phyloP scores from a whole-genome alignment of 1,140 invertebrate species.

The Vanessa tameamea region DNA sequence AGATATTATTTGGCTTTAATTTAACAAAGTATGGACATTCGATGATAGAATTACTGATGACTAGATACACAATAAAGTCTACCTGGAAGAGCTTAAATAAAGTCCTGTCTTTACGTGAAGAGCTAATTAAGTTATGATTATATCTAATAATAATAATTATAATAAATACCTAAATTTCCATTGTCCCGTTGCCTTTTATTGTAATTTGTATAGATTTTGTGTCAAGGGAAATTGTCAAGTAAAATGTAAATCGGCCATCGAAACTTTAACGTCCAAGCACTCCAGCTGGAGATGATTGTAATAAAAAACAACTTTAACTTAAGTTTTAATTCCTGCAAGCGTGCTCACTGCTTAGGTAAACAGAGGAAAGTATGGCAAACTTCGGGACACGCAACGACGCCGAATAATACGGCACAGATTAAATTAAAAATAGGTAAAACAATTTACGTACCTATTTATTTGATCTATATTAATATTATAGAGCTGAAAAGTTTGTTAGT shows the following conservation, averaged over 20 bases:
- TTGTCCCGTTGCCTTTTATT: background rate
- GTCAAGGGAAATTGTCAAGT: slow-evolving; percentile 17
- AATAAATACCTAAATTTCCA: too few relatives aligned
- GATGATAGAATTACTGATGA: too few relatives aligned
- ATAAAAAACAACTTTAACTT: slow-evolving; percentile 55
- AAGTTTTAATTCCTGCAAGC: slow-evolving; percentile 60
- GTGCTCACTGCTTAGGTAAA: slow-evolving; percentile 50
- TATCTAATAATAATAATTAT: too few relatives aligned
- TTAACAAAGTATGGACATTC: too few relatives aligned
- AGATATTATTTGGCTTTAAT: too few relatives aligned
- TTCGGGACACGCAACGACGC: slow-evolving; percentile 48
- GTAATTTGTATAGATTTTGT: background rate
- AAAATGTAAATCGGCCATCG: slow-evolving; percentile 36
- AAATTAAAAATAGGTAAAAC: slow-evolving; percentile 22
- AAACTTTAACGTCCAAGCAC: slow-evolving; percentile 30
- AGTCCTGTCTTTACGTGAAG: too few relatives aligned
- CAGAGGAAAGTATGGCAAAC: slow-evolving; percentile 52
- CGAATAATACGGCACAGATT: slow-evolving; percentile 43
- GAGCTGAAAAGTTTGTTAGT: too few relatives aligned
- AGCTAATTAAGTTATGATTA: too few relatives aligned
- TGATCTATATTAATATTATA: too few relatives aligned
- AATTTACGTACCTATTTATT: too few relatives aligned
- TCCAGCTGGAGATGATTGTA: slow-evolving; percentile 41
- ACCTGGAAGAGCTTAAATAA: too few relatives aligned
- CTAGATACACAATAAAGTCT: too few relatives aligned